Base-by-base conservation (phyloP, 2,797 vertebrate species). In the Falco concolor region DNA sequence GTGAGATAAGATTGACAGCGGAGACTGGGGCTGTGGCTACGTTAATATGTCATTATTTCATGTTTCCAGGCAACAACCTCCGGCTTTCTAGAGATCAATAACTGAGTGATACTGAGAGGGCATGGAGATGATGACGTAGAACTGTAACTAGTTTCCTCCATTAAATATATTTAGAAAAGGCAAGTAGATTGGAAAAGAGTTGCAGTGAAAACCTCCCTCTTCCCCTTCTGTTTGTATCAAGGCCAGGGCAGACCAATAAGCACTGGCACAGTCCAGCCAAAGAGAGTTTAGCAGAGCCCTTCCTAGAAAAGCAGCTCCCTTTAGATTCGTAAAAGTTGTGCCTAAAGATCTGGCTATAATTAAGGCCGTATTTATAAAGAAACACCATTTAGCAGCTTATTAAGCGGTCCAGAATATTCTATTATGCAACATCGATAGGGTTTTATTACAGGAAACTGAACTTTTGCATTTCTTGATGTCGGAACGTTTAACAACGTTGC, bases 381-480 rank as follows among this genome's bases (percentile, higher is more conserved):
- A 90, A 80, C 45, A 89, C 65, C 24, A 80, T 74, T 93, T 64
- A 92, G 56, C 67, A 91, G 72, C 57, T 75, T 86, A 90, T 67
- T 88, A 85, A 90, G 57, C 15, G 8, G 44, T 10, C 78, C 78
- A 90, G 52, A 90, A 90, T 81, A 59, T 93, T 79, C 52, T 61
- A 65, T 64, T 85, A 87, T 36, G 65, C 50, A 69, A 63, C 80
- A 93, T 93, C 89, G 88, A 78, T 56, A 2, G 36, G 28, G 32
- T 84, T 96, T 95, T 95, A 94, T 84, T 68, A 88, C 86, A 82
- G 89, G 91, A 93, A 97, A 94, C 54, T 23, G 53, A 95, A 93
- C 65, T 86, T 87, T 38, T 67, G 79, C 50, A 9, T 90, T 81
- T 90, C 82, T 89, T 65, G 84, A 72, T 93, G 92, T 52, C 24